Base-by-base conservation (phyloP, 2,888 invertebrate genomes). In the Spodoptera littoralis region DNA sequence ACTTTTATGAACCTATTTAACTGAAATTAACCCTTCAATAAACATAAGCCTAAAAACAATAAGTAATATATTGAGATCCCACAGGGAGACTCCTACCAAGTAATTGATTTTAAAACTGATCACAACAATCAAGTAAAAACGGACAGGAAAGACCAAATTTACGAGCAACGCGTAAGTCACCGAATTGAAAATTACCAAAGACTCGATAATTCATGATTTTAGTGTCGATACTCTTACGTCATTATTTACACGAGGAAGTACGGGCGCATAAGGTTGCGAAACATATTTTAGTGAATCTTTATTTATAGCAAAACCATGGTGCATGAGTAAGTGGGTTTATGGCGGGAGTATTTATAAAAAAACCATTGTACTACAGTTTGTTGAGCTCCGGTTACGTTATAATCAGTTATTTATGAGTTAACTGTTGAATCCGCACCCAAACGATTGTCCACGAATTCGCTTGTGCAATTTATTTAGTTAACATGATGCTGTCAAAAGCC, bases 211-310 rank as follows among this genome's bases (percentile, higher is more conserved):
- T 77, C 76, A 77, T 74, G 66, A 64, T 62, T 69, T 60, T 54
- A 65, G 65, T 62, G 69, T 73, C 61, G 70, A 56, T 79, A 56
- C 58, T 80, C 76, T 91, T 90, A 87, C 91, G 87, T 91, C 90
- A 91, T 87, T 90, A 88, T 91, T 90, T 91, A 91, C 89, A 86
- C 84, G 88, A 89, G 89, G 89, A 89, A 90, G 85, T 86, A 82
- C 81, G 74, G 64, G 83, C 84, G 79, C 67, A 77, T 72, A 76
- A 79, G 83, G 84, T 90, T 90, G 85, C 88, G 87, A 88, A 90
- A 91, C 84, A 83, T 79, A 81, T 85, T 83, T 84, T 79, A 84
- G 84, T 76, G 72, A 76, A 82, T 76, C 76, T 80, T 82, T 92
- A 92, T 90, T 89, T 89, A 86, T 90, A 92, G 88, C 80, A 73